phyloP scores from a whole-genome alignment of 2,888 invertebrate species.

The Xanthia icteritia region DNA sequence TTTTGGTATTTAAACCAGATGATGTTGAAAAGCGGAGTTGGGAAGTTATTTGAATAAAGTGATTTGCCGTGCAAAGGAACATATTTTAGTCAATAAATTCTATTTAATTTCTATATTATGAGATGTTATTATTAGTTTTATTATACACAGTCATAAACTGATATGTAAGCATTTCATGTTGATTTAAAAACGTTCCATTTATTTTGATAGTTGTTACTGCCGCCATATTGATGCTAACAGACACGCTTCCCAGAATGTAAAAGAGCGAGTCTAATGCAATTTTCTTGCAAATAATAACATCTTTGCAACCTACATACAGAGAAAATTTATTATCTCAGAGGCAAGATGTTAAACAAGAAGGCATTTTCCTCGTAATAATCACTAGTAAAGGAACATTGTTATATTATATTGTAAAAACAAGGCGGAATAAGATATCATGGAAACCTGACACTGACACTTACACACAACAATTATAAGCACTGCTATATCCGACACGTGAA shows the following conservation, averaged over 20 bases:
- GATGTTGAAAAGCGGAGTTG: not conserved
- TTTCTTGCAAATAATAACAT: conserved; percentile 26
- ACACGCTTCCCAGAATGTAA: conserved; percentile 31
- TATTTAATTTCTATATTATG: not conserved
- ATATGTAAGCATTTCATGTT: not conserved
- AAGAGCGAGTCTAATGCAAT: not conserved
- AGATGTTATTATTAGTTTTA: not conserved
- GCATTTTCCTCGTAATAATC: not conserved
- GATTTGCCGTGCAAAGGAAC: not conserved
- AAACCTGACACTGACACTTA: too few relatives aligned
- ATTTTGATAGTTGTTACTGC: conserved; percentile 20
- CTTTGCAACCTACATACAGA: conserved; percentile 15
- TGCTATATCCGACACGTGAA: not conserved
- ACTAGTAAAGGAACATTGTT: not conserved
- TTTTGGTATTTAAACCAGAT: not conserved
- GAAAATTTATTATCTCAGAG: not conserved
- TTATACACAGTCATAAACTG: conserved; percentile 1
- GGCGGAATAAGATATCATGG: too few relatives aligned
- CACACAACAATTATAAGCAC: not conserved
- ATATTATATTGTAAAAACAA: too few relatives aligned
- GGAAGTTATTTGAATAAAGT: not conserved
- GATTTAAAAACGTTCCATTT: conserved; percentile 17
- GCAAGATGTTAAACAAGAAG: not conserved
- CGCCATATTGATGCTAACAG: conserved; percentile 2
- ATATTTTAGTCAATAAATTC: not conserved